Base-by-base conservation (phyloP, 2,888 invertebrate genomes). In the Bombyx huttoni region DNA sequence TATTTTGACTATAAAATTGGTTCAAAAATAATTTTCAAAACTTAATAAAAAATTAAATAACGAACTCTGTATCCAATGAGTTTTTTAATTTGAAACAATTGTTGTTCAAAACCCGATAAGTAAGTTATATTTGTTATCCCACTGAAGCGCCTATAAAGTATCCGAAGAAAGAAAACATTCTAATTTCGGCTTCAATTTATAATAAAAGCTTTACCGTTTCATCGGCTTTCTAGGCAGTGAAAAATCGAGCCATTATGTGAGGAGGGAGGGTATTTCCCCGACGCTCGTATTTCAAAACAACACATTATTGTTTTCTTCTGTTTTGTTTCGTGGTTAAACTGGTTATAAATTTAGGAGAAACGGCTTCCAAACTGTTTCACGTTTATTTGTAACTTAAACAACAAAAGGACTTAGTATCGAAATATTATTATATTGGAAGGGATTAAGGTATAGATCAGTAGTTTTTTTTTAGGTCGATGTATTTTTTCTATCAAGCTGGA, bases 301-400 rank as follows among this genome's bases (percentile, higher is more conserved):
- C 85, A 81, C 84, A 78, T 86, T 84, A 85, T 79, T 85, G 83
- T 84, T 82, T 81, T 79, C 73, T 73, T 78, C 68, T 71, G 72
- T 81, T 81, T 76, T 76, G 75, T 78, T 78, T 73, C 65, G 74
- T 60, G 73, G 75, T 73, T 76, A 78, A 81, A 76, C 65, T 70
- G 70, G 73, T 77, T 75, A 77, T 82, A 80, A 81, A 81, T 83
- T 81, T 68, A 58, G 62, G 51, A 61, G 64, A 62, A 74, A 79
- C 67, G 65, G 70, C 68, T 75, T 66, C 63, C 65, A 59, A 59
- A 65, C 58, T 58, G 58, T 67, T 64, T 72, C 62, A 66, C 59
- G 62, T 67, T 69, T 60, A 63, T 61, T 57, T 55, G 55, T 51
- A 58, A 57, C 56, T 54, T 59, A 47, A 47, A 59, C n/a, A 54